Percentiles rank a stretch among this genome's conserved stretches.
phyloP scores from a whole-genome alignment of 37 sponge, comb jelly and placozoan species.

The Theonella swinhoei region DNA sequence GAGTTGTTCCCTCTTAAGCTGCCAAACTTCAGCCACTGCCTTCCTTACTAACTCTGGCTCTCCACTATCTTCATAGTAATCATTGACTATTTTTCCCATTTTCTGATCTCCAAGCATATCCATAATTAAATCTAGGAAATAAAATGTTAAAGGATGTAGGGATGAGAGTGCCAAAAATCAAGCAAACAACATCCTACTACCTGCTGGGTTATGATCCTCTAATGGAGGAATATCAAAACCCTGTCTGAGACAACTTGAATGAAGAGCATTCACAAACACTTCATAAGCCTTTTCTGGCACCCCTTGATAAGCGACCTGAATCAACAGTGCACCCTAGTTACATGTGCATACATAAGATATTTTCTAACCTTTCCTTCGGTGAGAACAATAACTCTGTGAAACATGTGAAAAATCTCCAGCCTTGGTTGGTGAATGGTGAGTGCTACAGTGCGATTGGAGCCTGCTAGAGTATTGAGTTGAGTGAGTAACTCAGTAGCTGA shows the following conservation, averaged over 20 bases:
- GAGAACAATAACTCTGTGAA: constrained; percentile 49
- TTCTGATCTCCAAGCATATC: constrained; percentile 78
- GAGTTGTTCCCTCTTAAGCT: background rate
- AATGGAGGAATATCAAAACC: background rate
- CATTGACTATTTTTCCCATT: constrained; percentile 31
- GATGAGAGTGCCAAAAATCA: too few relatives aligned
- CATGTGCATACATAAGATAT: background rate
- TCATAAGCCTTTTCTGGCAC: constrained; percentile 70
- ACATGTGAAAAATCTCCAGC: constrained; percentile 41
- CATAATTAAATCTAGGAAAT: constrained; percentile 71
- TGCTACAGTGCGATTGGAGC: constrained; percentile 49
- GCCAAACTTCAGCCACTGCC: constrained; percentile 46
- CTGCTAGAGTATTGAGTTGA: constrained; percentile 47
- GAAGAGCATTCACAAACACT: constrained; percentile 54
- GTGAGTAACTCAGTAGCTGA: constrained; percentile 57
- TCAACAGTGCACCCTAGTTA: background rate
- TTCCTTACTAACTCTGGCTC: constrained; percentile 40
- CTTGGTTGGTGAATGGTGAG: constrained; percentile 78
- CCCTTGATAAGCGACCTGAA: constrained; percentile 72
- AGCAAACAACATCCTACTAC: constrained; percentile 12
- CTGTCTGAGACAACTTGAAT: background rate
- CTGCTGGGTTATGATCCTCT: constrained; percentile 57
- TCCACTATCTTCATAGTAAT: constrained; percentile 38
- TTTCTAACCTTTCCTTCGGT: constrained; percentile 47
- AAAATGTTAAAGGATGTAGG: too few relatives aligned